phyloP scores from a whole-genome alignment of 2,797 vertebrate genomes.

The Sylvilagus floridanus region DNA sequence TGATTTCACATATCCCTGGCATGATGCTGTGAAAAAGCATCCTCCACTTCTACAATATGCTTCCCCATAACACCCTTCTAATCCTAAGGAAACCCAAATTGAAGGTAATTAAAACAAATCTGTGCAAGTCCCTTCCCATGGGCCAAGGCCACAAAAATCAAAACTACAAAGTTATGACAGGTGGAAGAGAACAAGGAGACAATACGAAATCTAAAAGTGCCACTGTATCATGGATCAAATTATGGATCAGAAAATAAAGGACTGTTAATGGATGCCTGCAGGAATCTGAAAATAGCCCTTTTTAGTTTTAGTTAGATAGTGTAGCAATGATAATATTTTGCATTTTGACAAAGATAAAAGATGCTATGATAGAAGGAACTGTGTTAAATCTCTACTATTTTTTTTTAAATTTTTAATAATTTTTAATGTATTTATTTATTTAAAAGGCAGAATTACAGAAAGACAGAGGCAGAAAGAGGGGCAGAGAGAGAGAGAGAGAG shows the following conservation, averaged over 20 bases:
- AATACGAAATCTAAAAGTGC: neutral
- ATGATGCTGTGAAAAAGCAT: neutral
- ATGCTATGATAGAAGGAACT: neutral
- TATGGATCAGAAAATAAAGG: neutral
- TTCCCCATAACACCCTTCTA: neutral
- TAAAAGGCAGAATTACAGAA: too few relatives aligned
- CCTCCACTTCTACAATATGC: neutral
- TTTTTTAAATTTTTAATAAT: too few relatives aligned
- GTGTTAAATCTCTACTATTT: too few relatives aligned
- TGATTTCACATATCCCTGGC: neutral
- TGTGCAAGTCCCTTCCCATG: neutral
- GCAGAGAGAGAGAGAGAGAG: too few relatives aligned
- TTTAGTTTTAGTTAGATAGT: neutral
- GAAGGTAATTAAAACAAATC: neutral
- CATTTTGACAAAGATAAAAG: slow-evolving; percentile 20
- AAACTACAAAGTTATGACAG: neutral
- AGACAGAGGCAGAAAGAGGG: too few relatives aligned
- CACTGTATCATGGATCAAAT: neutral
- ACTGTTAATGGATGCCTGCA: neutral
- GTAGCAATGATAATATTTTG: neutral
- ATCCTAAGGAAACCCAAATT: neutral
- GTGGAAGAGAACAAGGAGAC: neutral
- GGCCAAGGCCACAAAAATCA: neutral
- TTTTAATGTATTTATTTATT: too few relatives aligned
- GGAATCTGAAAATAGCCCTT: neutral